Conservation (phyloP, 2,888 invertebrate genomes). For the Eupelmus urozonus region DNA sequence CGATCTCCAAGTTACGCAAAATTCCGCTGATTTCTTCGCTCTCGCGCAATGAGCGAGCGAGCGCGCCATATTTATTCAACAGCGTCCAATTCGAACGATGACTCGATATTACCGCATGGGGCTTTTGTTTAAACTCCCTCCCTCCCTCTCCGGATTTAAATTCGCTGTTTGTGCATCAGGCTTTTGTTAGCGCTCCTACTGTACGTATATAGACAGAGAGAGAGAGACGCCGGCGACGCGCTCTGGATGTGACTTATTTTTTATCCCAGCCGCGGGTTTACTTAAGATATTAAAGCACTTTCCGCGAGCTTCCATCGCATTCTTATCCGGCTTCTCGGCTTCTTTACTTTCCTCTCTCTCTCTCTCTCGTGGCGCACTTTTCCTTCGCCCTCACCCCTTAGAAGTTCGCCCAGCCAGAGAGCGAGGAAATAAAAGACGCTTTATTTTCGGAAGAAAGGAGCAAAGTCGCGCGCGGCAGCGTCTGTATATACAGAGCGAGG, state of each 20-base stretch:
- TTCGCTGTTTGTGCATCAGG: conserved; percentile 72
- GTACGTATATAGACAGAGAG: conserved; percentile 46
- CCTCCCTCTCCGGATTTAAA: conserved; percentile 68
- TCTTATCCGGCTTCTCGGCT: conserved; percentile 57
- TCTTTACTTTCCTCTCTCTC: conserved; percentile 59
- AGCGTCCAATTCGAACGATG: background rate
- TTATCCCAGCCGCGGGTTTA: conserved; percentile 70
- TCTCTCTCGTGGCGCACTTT: conserved; percentile 42
- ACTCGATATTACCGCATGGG: conserved; percentile 16
- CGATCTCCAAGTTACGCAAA: background rate
- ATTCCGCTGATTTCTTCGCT: conserved; percentile 21
- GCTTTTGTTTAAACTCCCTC: conserved; percentile 41
- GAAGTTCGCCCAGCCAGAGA: background rate
- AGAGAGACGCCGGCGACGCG: background rate
- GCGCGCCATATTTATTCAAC: conserved; percentile 28
- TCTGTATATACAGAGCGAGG: background rate
- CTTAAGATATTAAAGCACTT: conserved; percentile 77
- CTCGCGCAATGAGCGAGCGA: background rate
- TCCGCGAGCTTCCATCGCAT: conserved; percentile 58
- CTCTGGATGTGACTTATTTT: conserved; percentile 66
- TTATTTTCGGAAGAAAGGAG: conserved; percentile 39
- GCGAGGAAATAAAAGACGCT: conserved; percentile 45
- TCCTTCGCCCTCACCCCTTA: conserved; percentile 17
- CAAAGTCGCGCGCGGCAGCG: background rate
- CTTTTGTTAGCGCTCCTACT: conserved; percentile 55